These are phyloP conservation scores for Manduca sexta DNA, from an alignment of 1,140 invertebrate species.

Conservation along the genomic window DNA sequence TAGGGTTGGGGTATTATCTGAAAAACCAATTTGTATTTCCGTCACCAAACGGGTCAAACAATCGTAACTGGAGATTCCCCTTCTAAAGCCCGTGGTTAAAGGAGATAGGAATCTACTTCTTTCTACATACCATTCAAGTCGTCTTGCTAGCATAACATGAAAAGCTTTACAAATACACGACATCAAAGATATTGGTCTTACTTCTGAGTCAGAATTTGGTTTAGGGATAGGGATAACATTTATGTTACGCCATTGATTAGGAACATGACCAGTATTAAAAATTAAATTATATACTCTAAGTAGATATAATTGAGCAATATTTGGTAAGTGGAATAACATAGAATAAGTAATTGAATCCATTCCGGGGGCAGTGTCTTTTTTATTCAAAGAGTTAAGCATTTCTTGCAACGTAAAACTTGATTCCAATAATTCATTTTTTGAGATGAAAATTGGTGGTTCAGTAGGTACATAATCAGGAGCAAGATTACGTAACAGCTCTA, in stretches of 20 bases:
- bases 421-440: constrained; percentile 9
- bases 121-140: constrained; percentile 27
- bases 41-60: constrained; percentile 12
- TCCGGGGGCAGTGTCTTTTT: constrained; percentile 26
- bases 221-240: constrained; percentile 19
- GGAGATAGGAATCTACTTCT: constrained; percentile 19
- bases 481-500: constrained; percentile 9
- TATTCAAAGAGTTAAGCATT: constrained; percentile 21
- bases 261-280: constrained; percentile 4
- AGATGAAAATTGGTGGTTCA: background rate
- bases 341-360: constrained; percentile 25
- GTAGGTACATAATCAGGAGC: background rate
- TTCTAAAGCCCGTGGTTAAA: constrained; percentile 26
- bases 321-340: constrained; percentile 25
- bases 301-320: constrained; percentile 7
- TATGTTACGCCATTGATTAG: constrained; percentile 15
- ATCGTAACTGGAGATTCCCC: constrained; percentile 19
- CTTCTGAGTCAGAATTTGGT: background rate
- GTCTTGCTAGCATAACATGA: constrained; percentile 22
- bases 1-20: constrained; percentile 20
- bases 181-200: constrained; percentile 29
- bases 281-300: constrained; percentile 15
- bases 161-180: constrained; percentile 29
- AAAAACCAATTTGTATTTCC: constrained; percentile 24
- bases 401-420: constrained; percentile 15